Evolutionary conservation across 2,113 vertebrate genomes (phyloP), one percentile per base, ranked within the genome.

Genomic region (Cinclus cinclus): DNA sequence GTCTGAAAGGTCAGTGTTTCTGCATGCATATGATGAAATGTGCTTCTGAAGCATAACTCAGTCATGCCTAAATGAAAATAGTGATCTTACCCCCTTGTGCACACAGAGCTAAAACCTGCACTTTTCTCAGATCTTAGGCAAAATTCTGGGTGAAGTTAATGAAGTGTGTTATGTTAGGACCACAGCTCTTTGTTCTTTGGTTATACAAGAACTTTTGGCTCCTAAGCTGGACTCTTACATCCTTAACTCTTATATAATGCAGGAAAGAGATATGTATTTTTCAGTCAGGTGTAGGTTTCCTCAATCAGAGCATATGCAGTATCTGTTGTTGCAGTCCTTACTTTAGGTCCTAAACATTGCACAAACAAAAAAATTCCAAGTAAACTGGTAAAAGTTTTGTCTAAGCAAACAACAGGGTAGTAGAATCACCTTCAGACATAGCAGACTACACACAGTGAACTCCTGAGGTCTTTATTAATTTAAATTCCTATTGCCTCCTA

Each of bases 1-100:
- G 58, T 92, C 67, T 93, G 84, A 86, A 83, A 92, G 41, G 31
- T 23, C 37, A 67, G 75, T 81, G 31, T 92, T 96, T 81, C 56
- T 89, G 76, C 55, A 84, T 18, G 25, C 39, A 83, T 65, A 33
- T 12, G 23, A 68, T 65, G 47, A 77, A 75, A 91, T 67, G 63
- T 5, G 8, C 11, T 58, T 96, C 91, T 63, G 53, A 59, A 91
- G 37, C 21, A 44, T n/a, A 68, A 25, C 28, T 86, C 42, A 69
- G 59, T 80, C 70, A 85, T 67, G 81, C 76, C 89, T 89, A 47
- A 39, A 14, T 9, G 33, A 71, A 59, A 85, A 79, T 37, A 83
- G 27, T 28, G 37, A 16, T 47, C 78, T 80, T 49, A 33, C 9
- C 13, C 28, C 27, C 46, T 70, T 65, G 14, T 33, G n/a, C 71